These are phyloP conservation scores for Clarias pachynema DNA, from an alignment of 2,797 vertebrate species.

Conservation along the genomic window DNA sequence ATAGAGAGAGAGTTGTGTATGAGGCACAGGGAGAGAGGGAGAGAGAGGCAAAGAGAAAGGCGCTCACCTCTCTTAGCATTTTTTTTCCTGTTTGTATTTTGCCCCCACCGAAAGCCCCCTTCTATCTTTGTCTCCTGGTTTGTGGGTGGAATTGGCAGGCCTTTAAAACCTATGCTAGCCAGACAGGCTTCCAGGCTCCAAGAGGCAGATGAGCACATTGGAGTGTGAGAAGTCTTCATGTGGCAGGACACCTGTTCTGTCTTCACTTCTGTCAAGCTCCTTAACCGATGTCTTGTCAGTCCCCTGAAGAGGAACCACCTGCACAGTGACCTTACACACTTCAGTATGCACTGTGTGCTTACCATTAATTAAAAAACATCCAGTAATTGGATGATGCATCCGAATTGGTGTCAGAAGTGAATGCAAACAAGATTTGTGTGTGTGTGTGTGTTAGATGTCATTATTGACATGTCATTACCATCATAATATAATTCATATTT, in stretches of 20 bases:
- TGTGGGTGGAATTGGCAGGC: conserved; percentile 74
- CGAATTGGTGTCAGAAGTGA: background rate
- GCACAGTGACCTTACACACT: conserved; percentile 23
- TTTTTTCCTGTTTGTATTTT: conserved; percentile 71
- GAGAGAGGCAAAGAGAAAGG: conserved; percentile 58
- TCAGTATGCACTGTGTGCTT: background rate
- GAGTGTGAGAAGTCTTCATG: conserved; percentile 74
- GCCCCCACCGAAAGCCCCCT: conserved; percentile 56
- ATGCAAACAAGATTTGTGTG: conserved; percentile 4
- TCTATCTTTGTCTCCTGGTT: conserved; percentile 75
- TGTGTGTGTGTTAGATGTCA: background rate
- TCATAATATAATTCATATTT: background rate
- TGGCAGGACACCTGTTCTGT: conserved; percentile 78
- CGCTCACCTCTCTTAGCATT: conserved; percentile 69
- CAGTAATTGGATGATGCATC: background rate
- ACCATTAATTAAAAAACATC: background rate
- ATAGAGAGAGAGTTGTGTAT: conserved; percentile 77
- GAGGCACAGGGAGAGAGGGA: conserved; percentile 58
- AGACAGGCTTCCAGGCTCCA: conserved; percentile 71
- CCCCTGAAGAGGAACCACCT: conserved; percentile 48
- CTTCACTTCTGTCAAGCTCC: conserved; percentile 36
- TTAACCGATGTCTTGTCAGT: conserved; percentile 46
- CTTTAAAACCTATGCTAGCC: conserved; percentile 80
- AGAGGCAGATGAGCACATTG: conserved; percentile 71
- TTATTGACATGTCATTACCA: background rate